Percentiles rank a stretch among this genome's conserved stretches.
These are phyloP conservation scores for Catharus ustulatus DNA, from an alignment of 2,797 vertebrate species.

Conservation along the genomic window DNA sequence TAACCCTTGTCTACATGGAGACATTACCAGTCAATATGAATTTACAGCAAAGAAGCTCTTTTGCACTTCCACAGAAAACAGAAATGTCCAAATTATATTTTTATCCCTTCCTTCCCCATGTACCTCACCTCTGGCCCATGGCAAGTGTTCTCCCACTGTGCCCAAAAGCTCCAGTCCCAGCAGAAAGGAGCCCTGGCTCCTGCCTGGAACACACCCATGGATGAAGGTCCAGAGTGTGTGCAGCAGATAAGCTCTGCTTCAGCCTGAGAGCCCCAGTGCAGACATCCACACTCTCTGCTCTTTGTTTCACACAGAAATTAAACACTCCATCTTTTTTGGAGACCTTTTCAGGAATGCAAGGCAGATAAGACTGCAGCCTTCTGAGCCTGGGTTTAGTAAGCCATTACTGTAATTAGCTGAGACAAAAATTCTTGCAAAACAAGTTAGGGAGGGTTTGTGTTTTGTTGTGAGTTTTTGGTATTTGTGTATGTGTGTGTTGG, in stretches of 20 bases:
- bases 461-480: neutral
- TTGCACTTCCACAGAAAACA: neutral
- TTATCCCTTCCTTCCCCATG: neutral
- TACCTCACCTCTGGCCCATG: neutral
- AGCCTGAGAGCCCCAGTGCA: neutral
- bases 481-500: neutral
- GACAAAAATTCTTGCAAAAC: neutral
- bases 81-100: neutral
- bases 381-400: neutral
- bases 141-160: neutral
- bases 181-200: neutral
- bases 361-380: neutral
- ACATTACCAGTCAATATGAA: neutral
- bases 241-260: neutral
- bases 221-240: fast-evolving
- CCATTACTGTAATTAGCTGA: neutral
- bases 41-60: neutral
- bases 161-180: neutral
- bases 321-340: neutral
- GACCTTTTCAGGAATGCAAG: neutral
- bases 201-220: fast-evolving
- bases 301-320: neutral
- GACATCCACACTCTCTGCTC: neutral
- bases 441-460: neutral
- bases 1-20: neutral